Evolutionary conservation across 2,888 invertebrate genomes (phyloP).

Genomic region (Acronicta leporina): DNA sequence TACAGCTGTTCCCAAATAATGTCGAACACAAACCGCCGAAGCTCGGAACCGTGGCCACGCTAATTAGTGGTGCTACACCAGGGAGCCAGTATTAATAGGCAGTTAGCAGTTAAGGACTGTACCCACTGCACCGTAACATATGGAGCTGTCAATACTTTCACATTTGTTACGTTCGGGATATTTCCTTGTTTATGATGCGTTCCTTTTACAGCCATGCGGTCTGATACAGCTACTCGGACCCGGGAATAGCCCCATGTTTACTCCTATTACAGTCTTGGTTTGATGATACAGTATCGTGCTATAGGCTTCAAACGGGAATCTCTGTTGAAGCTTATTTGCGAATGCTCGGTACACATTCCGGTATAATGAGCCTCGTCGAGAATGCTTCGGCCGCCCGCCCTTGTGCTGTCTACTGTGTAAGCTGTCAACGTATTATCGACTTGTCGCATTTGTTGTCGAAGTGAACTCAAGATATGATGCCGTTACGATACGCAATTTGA

Average conservation of each 20-base stretch:
- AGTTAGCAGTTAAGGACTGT: conserved; percentile 7
- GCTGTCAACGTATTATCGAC: background rate
- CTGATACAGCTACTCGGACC: too few relatives aligned
- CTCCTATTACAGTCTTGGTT: background rate
- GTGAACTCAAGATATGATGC: too few relatives aligned
- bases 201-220: too few relatives aligned
- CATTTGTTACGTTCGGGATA: too few relatives aligned
- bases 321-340: conserved; percentile 13
- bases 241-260: too few relatives aligned
- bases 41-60: background rate
- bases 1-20: conserved; percentile 5
- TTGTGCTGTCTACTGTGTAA: background rate
- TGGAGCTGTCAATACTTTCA: too few relatives aligned
- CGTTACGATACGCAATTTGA: too few relatives aligned
- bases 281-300: background rate
- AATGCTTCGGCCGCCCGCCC: background rate
- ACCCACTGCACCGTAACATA: background rate
- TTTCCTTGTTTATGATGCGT: too few relatives aligned
- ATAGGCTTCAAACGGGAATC: conserved; percentile 8
- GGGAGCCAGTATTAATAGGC: conserved; percentile 13
- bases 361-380: conserved; percentile 16
- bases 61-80: conserved; percentile 26
- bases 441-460: background rate
- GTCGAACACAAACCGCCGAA: conserved; percentile 12
- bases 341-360: conserved; percentile 18